Conservation (phyloP, 1,140 invertebrate species). For the Aleiodes sp. region DNA sequence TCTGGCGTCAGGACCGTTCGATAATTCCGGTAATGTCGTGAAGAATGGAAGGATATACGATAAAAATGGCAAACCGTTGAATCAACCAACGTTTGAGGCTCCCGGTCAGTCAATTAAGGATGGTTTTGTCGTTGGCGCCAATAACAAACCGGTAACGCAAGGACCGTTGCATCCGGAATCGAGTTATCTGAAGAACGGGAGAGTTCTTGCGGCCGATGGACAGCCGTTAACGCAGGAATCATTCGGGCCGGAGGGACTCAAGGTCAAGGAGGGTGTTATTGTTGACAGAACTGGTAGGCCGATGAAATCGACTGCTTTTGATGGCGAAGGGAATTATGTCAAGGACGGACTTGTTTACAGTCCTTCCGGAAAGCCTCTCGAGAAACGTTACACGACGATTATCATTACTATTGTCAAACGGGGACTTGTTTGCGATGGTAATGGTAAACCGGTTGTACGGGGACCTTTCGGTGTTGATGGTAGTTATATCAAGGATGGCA, state of each 20-base stretch:
- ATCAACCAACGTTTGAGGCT: slow-evolving; percentile 45
- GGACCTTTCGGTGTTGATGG: slow-evolving; percentile 52
- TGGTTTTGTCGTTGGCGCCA: slow-evolving; percentile 49
- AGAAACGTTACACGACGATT: slow-evolving; percentile 54
- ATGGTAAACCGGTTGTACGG: slow-evolving; percentile 50
- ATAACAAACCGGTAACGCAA: slow-evolving; percentile 53
- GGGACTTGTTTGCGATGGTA: slow-evolving; percentile 54
- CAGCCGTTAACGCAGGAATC: slow-evolving; percentile 57
- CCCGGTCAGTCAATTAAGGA: slow-evolving; percentile 56
- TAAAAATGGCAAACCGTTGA: slow-evolving; percentile 47
- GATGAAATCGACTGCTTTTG: slow-evolving; percentile 53
- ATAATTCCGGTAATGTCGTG: slow-evolving; percentile 51
- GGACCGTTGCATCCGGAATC: slow-evolving; percentile 50
- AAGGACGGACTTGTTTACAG: slow-evolving; percentile 55
- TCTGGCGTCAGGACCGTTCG: slow-evolving; percentile 51
- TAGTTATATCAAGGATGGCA: slow-evolving; percentile 53
- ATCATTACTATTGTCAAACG: slow-evolving; percentile 52
- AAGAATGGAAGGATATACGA: slow-evolving; percentile 59
- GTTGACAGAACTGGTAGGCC: slow-evolving; percentile 57
- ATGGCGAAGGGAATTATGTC: slow-evolving; percentile 57
- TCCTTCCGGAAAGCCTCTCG: slow-evolving; percentile 53
- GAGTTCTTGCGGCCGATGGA: slow-evolving; percentile 49
- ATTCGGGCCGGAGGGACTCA: slow-evolving; percentile 60
- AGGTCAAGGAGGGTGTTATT: slow-evolving; percentile 53
- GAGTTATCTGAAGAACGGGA: slow-evolving; percentile 54